Evolutionary conservation across 2,888 invertebrate genomes (phyloP).

Genomic region (Teinopalpus imperialis): DNA sequence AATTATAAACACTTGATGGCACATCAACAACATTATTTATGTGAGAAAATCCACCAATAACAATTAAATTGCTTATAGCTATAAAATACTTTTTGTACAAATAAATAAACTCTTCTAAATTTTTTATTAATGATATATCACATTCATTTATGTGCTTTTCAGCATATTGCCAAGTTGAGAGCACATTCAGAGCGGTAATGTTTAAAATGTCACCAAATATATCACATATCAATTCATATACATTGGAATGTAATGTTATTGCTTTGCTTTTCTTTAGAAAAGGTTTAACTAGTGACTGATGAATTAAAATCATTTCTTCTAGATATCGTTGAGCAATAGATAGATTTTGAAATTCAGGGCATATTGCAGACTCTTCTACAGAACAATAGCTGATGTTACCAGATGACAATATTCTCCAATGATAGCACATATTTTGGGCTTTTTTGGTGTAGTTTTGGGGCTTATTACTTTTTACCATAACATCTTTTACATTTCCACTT

Average conservation of each 20-base stretch:
- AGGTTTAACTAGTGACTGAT: conserved; percentile 84
- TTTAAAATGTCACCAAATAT: conserved; percentile 86
- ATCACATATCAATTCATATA: conserved; percentile 85
- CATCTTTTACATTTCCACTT: conserved; percentile 45
- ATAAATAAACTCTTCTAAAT: conserved; percentile 86
- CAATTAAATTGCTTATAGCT: conserved; percentile 87
- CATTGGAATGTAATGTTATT: conserved; percentile 77
- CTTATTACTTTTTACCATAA: conserved; percentile 46
- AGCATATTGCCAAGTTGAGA: conserved; percentile 86
- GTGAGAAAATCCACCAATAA: conserved; percentile 86
- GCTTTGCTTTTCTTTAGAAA: conserved; percentile 84
- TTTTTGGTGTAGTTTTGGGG: conserved; percentile 53
- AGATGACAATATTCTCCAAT: conserved; percentile 73
- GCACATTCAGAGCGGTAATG: conserved; percentile 85
- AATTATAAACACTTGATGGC: conserved; percentile 77
- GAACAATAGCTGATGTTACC: conserved; percentile 74
- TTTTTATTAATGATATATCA: conserved; percentile 86
- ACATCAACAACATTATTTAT: conserved; percentile 85
- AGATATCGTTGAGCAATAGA: conserved; percentile 86
- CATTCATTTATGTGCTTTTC: conserved; percentile 84
- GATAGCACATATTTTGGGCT: conserved; percentile 70
- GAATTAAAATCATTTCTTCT: conserved; percentile 85
- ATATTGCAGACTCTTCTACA: conserved; percentile 57
- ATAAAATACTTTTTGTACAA: conserved; percentile 87
- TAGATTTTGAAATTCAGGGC: conserved; percentile 76